Base-by-base conservation (phyloP, 2,797 vertebrate genomes). In the Salmo trutta region DNA sequence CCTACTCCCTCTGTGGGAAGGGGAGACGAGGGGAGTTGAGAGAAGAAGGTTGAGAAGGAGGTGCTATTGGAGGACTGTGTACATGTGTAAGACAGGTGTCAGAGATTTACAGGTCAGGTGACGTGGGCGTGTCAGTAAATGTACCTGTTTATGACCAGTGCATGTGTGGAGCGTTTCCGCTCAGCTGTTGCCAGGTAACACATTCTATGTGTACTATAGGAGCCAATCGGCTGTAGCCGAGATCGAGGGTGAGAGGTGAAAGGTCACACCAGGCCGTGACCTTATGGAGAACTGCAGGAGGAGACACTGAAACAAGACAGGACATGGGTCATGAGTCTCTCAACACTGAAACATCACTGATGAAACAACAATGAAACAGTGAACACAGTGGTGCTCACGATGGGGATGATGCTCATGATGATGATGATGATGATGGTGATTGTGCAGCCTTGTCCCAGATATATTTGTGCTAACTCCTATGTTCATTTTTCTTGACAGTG, bases 401-500 rank as follows among this genome's bases (percentile, higher is more conserved):
- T 6, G 24, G 27, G 1, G 52, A 59, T 36, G 59, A 64, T 64
- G 54, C 15, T 16, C 65, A 66, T 51, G 31, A 62, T 24, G 51
- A 56, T 56, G 72, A 75, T 86, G 77, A 79, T 56, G 54, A 62
- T 83, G 76, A 27, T 65, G 8, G 4, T 51, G 54, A 67, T 47
- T 47, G 41, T 47, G 41, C 10, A 47, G 41, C 41, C 41, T 47
- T 12, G 41, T 47, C 10, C 41, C 41, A 12, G 41, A 47, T 47
- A 47, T 12, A 47, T 47, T 47, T 47, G 10, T 47, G 41, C 41
- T 47, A 12, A 47, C 41, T 47, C 10, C 41, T 12, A 47, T 47
- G 41, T 10, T 47, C 10, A 47, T 47, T 47, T 47, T 47, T 47
- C 41, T 47, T 47, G 41, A 47, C 41, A 47, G 2, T 47, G 10